Evolutionary conservation across 2,113 vertebrate genomes (phyloP), one percentile per base, ranked within the genome.

Genomic region (Hypanus sabinus): DNA sequence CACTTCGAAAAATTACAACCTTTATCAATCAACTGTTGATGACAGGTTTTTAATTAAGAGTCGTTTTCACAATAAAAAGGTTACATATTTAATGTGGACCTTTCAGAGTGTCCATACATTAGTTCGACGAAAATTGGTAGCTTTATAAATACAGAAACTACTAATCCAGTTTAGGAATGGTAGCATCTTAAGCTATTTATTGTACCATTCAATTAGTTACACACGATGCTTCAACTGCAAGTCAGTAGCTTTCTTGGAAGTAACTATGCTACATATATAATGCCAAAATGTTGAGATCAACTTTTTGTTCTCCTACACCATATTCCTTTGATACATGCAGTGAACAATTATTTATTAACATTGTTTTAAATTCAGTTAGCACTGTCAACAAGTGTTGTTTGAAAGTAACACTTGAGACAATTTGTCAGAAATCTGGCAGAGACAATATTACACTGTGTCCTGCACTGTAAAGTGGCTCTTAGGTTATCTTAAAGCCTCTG

Each of bases 401-500:
- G 60, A 33, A 90, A 24, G 14, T 22, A 90, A 90, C 60, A 18
- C 16, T 68, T 20, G 55, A 62, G 85, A 14, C 14, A n/a, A 12
- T 55, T 85, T 85, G 10, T 65, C 85, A 88, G 27, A 16, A 88
- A 88, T 88, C 57, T 60, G 60, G 38, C 80, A 83, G 11, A 57
- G 46, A 87, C 83, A 90, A 62, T 68, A 90, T 20, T 65, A 90
- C 60, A 90, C 60, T 65, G n/a, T 62, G 14, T 30, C 80, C 57
- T 88, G 60, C 2, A 68, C 12, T 33, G 60, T 62, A 90, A 90
- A 90, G 65, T 68, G 85, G 65, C 85, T n/a, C 55, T 88, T 60
- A 88, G 65, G 60, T 88, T 88, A 90, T 60, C 85, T 90, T 90
- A 60, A 90, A 90, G 65, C 30, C 85, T 65, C 85, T 65, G 33